These are phyloP conservation scores for Botrylloides violaceus DNA, from an alignment of 23 tunicate species.

Conservation along the genomic window DNA sequence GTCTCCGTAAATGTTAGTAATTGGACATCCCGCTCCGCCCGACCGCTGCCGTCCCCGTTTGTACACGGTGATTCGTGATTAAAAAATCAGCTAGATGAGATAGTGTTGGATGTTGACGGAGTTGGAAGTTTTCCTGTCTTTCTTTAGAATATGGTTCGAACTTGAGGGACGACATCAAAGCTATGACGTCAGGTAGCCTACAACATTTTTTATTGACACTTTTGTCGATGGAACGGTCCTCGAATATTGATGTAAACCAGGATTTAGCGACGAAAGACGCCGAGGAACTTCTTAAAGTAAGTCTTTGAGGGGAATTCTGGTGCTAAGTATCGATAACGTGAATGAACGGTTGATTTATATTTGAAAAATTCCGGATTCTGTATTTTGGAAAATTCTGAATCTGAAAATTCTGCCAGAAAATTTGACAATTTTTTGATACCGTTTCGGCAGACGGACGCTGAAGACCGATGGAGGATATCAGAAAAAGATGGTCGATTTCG, in stretches of 20 bases:
- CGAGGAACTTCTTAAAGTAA: slow-evolving; percentile 14
- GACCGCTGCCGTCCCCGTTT: too few species aligned
- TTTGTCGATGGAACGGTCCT: slow-evolving; percentile 21
- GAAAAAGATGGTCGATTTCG: slow-evolving; percentile 6
- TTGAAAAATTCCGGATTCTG: neutral
- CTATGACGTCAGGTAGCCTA: slow-evolving; percentile 12
- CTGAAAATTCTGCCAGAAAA: too few species aligned
- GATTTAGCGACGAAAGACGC: slow-evolving; percentile 20
- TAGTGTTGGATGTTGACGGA: too few species aligned
- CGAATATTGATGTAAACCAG: slow-evolving; percentile 8
- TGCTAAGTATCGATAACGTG: neutral
- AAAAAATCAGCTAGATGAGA: too few species aligned
- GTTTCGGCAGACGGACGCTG: slow-evolving; percentile 12
- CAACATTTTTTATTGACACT: slow-evolving; percentile 12
- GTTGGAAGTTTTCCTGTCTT: too few species aligned
- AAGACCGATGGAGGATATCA: slow-evolving; percentile 16
- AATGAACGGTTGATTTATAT: neutral
- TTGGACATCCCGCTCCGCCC: too few species aligned
- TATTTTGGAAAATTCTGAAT: neutral
- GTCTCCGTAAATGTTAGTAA: too few species aligned
- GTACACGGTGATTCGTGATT: too few species aligned
- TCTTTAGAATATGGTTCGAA: slow-evolving; percentile 18
- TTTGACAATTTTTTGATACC: too few species aligned
- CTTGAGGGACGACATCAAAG: slow-evolving; percentile 6
- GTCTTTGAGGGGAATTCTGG: neutral